phyloP scores from a whole-genome alignment of 2,797 vertebrate genomes.

The Propithecus deckenii region DNA sequence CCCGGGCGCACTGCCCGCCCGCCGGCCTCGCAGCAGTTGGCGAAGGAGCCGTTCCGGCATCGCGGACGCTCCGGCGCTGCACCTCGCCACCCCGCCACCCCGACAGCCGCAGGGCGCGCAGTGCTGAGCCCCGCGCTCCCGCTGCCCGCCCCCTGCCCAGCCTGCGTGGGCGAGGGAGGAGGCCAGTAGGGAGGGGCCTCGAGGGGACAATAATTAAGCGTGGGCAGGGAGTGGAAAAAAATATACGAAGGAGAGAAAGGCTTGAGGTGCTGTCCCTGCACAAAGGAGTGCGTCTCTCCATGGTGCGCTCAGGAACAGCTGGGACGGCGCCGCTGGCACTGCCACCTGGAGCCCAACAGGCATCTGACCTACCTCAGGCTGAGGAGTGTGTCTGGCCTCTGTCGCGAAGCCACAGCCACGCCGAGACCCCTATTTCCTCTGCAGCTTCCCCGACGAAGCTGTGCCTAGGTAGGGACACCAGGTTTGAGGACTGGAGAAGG shows the following conservation, averaged over 20 bases:
- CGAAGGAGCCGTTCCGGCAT: slow-evolving; percentile 87
- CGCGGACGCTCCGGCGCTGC: slow-evolving; percentile 44
- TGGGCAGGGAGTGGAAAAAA: not conserved
- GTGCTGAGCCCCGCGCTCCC: not conserved
- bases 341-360: accelerated
- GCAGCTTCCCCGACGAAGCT: not conserved
- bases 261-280: not conserved
- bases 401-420: accelerated
- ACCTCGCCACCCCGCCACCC: accelerated
- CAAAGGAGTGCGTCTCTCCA: not conserved
- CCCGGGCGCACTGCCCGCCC: not conserved
- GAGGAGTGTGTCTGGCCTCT: too few species aligned
- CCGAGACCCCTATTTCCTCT: not conserved
- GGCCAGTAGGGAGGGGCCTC: too few species aligned
- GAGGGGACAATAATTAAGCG: not conserved
- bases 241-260: accelerated
- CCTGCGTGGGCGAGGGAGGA: accelerated
- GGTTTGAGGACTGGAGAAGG: not conserved
- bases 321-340: accelerated
- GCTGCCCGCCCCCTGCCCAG: accelerated
- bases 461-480: not conserved
- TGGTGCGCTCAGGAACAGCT: accelerated
- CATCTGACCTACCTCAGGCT: not conserved
- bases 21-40: slow-evolving; percentile 84
- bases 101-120: not conserved